A percentile compares a stretch with the other conserved stretches of the same genome.
Conservation (phyloP, 2,888 invertebrate genomes). For the Aphidoletes aphidimyza region DNA sequence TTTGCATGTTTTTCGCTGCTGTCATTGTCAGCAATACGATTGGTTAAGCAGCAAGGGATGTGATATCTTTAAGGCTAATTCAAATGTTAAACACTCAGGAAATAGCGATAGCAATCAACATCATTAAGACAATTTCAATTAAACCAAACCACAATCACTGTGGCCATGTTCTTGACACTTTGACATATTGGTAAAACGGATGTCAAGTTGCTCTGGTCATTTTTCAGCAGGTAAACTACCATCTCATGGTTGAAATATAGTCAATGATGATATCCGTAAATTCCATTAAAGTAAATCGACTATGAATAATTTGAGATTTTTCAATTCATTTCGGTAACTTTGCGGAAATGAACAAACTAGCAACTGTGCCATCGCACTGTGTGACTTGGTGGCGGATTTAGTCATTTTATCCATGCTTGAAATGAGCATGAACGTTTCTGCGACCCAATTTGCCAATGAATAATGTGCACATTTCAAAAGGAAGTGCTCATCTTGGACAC, state of each 20-base stretch:
- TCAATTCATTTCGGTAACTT: neutral
- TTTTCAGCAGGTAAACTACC: neutral
- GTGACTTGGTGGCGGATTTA: neutral
- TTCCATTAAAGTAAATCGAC: neutral
- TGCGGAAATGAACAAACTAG: neutral
- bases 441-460: slow-evolving; percentile 1
- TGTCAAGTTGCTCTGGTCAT: no score
- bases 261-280: slow-evolving; percentile 23
- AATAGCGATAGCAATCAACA: neutral
- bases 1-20: no score
- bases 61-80: no score
- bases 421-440: neutral
- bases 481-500: neutral
- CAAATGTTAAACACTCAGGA: no score
- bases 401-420: neutral
- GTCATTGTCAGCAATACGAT: no score
- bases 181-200: no score
- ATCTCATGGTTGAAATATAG: neutral
- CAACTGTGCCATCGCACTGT: no score
- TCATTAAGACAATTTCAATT: neutral
- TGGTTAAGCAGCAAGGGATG: no score
- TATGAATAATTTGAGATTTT: slow-evolving; percentile 21
- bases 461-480: neutral
- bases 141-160: neutral
- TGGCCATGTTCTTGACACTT: no score